Evolutionary conservation across 2,888 invertebrate species (phyloP).

Genomic region (Drosophila colorata): DNA sequence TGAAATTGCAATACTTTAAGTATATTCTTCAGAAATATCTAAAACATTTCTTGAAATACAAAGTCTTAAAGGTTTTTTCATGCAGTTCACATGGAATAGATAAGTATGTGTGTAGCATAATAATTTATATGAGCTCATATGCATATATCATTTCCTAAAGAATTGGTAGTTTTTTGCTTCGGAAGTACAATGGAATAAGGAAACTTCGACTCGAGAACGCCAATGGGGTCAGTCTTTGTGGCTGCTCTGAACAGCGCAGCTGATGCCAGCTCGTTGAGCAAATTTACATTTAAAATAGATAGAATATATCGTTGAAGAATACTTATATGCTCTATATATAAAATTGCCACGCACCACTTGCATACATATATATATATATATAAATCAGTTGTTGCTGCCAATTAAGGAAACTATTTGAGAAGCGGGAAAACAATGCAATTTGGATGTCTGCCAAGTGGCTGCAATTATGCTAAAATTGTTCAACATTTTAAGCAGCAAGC

Average conservation of each 20-base stretch:
- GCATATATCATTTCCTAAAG: constrained; percentile 31
- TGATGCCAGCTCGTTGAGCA: constrained; percentile 25
- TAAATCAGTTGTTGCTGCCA: constrained; percentile 49
- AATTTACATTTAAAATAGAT: constrained; percentile 50
- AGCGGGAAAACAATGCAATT: constrained; percentile 60
- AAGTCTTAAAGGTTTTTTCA: constrained; percentile 3
- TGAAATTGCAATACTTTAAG: not conserved
- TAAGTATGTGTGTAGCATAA: constrained; percentile 30
- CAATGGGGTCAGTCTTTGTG: constrained; percentile 38
- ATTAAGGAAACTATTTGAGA: constrained; percentile 37
- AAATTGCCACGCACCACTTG: too few relatives aligned
- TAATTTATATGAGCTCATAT: constrained; percentile 44
- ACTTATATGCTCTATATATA: constrained; percentile 1
- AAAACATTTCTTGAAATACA: too few relatives aligned
- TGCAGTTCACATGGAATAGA: constrained; percentile 8
- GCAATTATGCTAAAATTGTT: constrained; percentile 56
- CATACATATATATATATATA: not conserved
- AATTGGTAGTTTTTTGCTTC: not conserved
- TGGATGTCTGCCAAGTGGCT: constrained; percentile 62
- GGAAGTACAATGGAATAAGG: constrained; percentile 23
- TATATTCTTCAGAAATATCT: not conserved
- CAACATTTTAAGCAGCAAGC: constrained; percentile 9
- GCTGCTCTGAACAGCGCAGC: constrained; percentile 8
- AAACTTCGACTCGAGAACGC: constrained; percentile 12
- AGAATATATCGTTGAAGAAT: constrained; percentile 3